phyloP scores from a whole-genome alignment of 2,888 invertebrate genomes.

The Watsonalla cultraria region DNA sequence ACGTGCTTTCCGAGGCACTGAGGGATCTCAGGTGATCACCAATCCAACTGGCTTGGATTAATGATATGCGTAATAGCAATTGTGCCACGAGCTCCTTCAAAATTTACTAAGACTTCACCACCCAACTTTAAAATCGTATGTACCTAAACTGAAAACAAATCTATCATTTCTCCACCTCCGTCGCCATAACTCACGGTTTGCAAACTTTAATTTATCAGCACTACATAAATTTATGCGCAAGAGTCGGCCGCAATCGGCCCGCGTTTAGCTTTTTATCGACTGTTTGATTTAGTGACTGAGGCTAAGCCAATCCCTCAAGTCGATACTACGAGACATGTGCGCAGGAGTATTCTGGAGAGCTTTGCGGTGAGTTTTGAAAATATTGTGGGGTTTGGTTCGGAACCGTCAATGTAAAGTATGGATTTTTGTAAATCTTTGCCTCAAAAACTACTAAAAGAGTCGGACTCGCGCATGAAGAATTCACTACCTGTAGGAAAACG shows the following conservation, averaged over 20 bases:
- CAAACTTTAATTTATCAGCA: conserved; percentile 70
- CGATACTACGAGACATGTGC: conserved; percentile 49
- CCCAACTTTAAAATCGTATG: background rate
- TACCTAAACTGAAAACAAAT: background rate
- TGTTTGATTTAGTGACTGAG: conserved; percentile 61
- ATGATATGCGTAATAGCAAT: no score
- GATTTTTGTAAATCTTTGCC: no score
- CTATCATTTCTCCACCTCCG: background rate
- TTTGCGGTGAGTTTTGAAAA: no score
- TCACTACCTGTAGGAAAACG: background rate
- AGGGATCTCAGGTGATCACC: no score
- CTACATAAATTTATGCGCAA: conserved; percentile 68
- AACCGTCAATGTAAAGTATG: no score
- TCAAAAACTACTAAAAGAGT: no score
- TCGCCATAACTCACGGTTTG: conserved; percentile 53
- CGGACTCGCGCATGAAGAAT: background rate
- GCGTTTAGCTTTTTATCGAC: conserved; percentile 78
- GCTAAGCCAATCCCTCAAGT: conserved; percentile 70
- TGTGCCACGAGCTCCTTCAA: no score
- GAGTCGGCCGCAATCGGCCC: conserved; percentile 69
- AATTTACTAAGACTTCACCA: background rate
- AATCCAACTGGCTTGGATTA: no score
- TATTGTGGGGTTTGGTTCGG: no score
- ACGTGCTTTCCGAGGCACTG: no score
- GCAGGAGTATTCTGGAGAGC: conserved; percentile 44